Evolutionary conservation across 2,113 vertebrate species (phyloP).

Genomic region (Ptyas mucosa): DNA sequence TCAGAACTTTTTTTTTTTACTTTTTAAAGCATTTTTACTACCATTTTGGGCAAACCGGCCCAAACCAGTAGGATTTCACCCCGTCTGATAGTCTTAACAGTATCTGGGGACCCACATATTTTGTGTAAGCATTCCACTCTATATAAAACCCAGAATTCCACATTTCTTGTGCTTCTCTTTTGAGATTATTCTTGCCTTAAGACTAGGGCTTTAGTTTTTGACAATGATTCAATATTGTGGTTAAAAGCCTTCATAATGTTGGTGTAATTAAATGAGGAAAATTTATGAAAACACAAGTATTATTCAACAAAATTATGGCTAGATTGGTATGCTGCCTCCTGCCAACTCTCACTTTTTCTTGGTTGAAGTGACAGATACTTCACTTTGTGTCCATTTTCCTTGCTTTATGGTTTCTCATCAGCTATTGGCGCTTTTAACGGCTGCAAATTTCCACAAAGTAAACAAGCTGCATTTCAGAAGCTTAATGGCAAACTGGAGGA

Average conservation of each 20-base stretch:
- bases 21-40: no score
- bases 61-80: no score
- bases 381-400: background rate
- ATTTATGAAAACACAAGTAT: constrained; percentile 33
- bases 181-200: background rate
- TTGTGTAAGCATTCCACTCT: background rate
- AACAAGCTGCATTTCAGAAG: constrained; percentile 31
- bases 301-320: constrained; percentile 22
- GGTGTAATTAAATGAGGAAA: constrained; percentile 29
- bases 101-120: background rate
- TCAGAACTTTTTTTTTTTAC: no score
- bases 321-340: constrained; percentile 5
- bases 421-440: background rate
- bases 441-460: constrained; percentile 25
- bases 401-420: constrained; percentile 9
- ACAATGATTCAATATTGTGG: constrained; percentile 17
- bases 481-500: constrained; percentile 3
- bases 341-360: constrained; percentile 24
- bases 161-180: background rate
- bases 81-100: background rate
- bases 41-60: no score
- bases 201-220: constrained; percentile 16
- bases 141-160: background rate
- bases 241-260: constrained; percentile 23
- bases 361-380: constrained; percentile 7